Conservation (phyloP, 30 jellyfish, hydroid and myxozoan genomes). For the Hydractinia echinata region DNA sequence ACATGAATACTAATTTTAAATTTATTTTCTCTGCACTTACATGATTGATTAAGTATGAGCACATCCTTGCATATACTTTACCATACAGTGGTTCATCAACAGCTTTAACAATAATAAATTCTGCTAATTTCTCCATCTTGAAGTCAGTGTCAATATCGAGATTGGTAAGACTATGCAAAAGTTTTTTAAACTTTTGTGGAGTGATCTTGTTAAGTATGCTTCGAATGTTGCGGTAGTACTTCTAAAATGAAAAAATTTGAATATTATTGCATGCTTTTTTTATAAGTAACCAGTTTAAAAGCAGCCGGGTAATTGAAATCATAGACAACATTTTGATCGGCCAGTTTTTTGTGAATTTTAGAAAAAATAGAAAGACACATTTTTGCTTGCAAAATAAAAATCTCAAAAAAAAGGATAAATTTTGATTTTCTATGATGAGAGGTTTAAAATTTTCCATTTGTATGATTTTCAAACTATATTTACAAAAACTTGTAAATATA, state of each 20-base stretch:
- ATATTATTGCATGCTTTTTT: not conserved
- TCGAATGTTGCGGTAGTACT: not conserved
- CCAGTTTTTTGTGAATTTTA: too few relatives aligned
- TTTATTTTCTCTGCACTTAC: not conserved
- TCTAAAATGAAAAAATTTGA: not conserved
- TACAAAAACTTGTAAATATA: too few relatives aligned
- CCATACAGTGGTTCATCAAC: not conserved
- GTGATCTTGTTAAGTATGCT: slow-evolving; percentile 3
- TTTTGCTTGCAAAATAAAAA: too few relatives aligned
- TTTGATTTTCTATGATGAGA: too few relatives aligned
- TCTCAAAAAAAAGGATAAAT: too few relatives aligned
- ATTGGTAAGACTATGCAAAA: not conserved
- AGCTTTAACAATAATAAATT: not conserved
- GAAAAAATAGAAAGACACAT: too few relatives aligned
- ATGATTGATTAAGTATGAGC: not conserved
- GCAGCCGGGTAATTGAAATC: too few relatives aligned
- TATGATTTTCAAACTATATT: too few relatives aligned
- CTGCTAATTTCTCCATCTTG: slow-evolving; percentile 1
- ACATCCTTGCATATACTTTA: slow-evolving; percentile 12
- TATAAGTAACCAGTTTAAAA: too few relatives aligned
- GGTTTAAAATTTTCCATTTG: too few relatives aligned
- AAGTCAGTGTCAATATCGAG: not conserved
- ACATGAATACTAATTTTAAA: too few relatives aligned
- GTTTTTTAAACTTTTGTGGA: slow-evolving; percentile 1
- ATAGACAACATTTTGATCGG: too few relatives aligned